These are phyloP conservation scores for Trichomycterus rosablanca DNA, from an alignment of 2,113 vertebrate species.

Conservation along the genomic window DNA sequence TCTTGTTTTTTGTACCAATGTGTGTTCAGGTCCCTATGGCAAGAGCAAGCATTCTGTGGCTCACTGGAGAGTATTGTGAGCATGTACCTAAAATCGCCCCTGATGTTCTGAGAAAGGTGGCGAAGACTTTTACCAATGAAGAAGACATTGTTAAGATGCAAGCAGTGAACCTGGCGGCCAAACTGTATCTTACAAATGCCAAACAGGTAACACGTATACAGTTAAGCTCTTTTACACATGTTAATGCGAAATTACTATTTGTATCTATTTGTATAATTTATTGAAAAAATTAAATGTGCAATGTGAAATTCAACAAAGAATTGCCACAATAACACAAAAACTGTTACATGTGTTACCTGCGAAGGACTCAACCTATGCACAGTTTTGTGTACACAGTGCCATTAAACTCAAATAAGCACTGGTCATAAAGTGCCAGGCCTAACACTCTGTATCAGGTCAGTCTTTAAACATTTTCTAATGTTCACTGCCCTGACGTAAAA, in stretches of 20 bases:
- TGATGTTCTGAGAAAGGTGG: slow-evolving; percentile 89
- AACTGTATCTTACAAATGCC: slow-evolving; percentile 94
- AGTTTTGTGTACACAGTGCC: no score
- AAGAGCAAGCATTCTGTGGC: slow-evolving; percentile 95
- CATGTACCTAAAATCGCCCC: slow-evolving; percentile 92
- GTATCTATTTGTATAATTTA: no score
- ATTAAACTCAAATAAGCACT: no score
- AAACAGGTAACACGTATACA: slow-evolving; percentile 77
- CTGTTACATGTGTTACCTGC: no score
- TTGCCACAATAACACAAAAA: no score
- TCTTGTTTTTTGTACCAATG: background rate
- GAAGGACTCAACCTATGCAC: no score
- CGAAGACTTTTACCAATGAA: slow-evolving; percentile 86
- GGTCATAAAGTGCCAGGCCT: no score
- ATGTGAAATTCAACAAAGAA: background rate
- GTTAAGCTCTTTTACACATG: background rate
- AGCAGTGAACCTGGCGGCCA: slow-evolving; percentile 87
- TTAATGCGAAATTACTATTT: no score
- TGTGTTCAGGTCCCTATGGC: slow-evolving; percentile 87
- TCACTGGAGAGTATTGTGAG: slow-evolving; percentile 95
- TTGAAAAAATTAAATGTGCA: background rate
- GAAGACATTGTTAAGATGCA: slow-evolving; percentile 96
- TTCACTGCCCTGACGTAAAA: no score
- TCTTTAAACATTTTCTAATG: no score
- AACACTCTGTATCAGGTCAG: no score